Evolutionary conservation across 2,888 invertebrate species (phyloP).

Genomic region (Phrixothrix hirtus): DNA sequence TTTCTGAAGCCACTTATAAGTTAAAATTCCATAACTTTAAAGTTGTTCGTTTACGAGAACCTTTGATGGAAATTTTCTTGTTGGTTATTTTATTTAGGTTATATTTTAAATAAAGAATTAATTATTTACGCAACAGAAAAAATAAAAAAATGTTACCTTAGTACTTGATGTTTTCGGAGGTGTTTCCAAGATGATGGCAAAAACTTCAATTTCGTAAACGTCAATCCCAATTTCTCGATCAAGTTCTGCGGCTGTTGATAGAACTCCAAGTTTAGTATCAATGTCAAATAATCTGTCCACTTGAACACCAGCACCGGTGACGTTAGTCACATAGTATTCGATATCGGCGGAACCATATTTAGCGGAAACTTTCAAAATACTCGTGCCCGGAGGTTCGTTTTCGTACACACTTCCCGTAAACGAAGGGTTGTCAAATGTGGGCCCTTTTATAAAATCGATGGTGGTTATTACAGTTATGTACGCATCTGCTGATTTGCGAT

Average conservation of each 20-base stretch:
- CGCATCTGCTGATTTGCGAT: constrained; percentile 84
- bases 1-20: no score
- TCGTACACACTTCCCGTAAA: constrained; percentile 82
- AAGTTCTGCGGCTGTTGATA: constrained; percentile 81
- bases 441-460: constrained; percentile 60
- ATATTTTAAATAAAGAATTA: no score
- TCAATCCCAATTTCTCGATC: constrained; percentile 84
- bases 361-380: constrained; percentile 79
- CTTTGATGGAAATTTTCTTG: no score
- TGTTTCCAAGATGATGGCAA: constrained; percentile 77
- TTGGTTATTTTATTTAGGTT: no score
- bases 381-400: constrained; percentile 86
- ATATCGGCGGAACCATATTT: constrained; percentile 68
- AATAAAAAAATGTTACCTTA: constrained; percentile 75
- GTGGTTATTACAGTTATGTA: constrained; percentile 81
- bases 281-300: constrained; percentile 90
- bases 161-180: constrained; percentile 76
- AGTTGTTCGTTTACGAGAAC: no score
- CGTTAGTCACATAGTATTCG: constrained; percentile 90
- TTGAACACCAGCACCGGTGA: constrained; percentile 73
- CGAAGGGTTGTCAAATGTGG: constrained; percentile 66
- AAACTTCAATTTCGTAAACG: constrained; percentile 82
- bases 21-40: neutral
- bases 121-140: no score
- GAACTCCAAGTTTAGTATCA: constrained; percentile 83